Evolutionary conservation across 2,888 invertebrate species (phyloP), one percentile per base, ranked within the genome.

Genomic region (Glyphotaelius pellucidus): DNA sequence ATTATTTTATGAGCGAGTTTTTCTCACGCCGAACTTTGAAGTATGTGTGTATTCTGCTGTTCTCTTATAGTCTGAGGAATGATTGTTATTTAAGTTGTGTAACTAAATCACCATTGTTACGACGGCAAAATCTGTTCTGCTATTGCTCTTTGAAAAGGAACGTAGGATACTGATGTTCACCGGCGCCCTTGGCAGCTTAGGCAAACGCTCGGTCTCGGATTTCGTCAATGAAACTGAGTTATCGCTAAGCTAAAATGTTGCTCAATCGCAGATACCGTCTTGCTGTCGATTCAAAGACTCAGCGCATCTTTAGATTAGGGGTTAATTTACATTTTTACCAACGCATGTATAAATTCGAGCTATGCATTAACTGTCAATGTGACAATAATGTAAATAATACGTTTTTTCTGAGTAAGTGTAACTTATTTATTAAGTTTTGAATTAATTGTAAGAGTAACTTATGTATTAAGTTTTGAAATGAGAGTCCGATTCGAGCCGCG

Each of bases 11-110:
- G 31, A 25, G 31, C 30, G 52, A 80, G 19, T 80, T 80, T 89
- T 89, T 89, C 89, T 35, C 89, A 89, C 89, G 89, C 31, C 42
- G 86, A 38, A 86, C 42, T 86, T 86, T 86, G 30, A 86, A 86
- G 35, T 86, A 42, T 42, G 86, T 35, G 35, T 83, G 32, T 83
- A 32, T 83, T 83, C 47, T 67, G 67, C 67, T 32, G 1, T 81
- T 81, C 81, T 81, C 30, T 67, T 32, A 32, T 81, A 31, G 81
- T 31, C 81, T 81, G 19, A 15, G 32, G 32, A 81, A 81, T 81
- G 14, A 81, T 81, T 81, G 67, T 67, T 67, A 67, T 67, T 67
- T 25, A 25, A 67, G n/a, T 67, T 67, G 67, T 67, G 25, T 67
- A 67, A 67, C 67, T 67, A 67, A 25, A 67, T 67, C 67, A 7